Evolutionary conservation across 1,140 invertebrate genomes (phyloP), one percentile per base, ranked within the genome.

Genomic region (Meloidogyne exigua): DNA sequence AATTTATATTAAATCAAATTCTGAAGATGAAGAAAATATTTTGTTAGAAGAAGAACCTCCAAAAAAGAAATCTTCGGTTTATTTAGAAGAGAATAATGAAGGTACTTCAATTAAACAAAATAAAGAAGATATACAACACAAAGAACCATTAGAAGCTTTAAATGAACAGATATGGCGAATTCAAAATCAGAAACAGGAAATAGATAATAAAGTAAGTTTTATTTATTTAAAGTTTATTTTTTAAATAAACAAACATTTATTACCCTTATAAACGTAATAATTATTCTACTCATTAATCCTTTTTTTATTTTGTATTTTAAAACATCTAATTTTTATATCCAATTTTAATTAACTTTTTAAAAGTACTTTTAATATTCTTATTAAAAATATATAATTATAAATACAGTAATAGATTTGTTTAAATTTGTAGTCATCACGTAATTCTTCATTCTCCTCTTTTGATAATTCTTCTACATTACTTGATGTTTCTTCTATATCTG

Each of bases 51-150:
- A 64, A 65, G 28, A 15, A n/a, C 49, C 72, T 11, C 57, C 57
- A n/a, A 62, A 65, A 23, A 73, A 73, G 72, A 73, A 73, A 65
- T 73, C 72, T 26, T 72, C 71, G 11, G 39, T 73, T 57, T n/a
- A n/a, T n/a, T n/a, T 57, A 21, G 49, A 57, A 57, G 49, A 57
- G 21, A 57, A 57, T 57, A 57, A 7, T 57, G 49, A 18, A 9
- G 18, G 49, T 7, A 57, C 49, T 57, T 57, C 49, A n/a, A n/a
- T n/a, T n/a, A 7, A 57, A 9, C 4, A 4, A 57, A n/a, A 39
- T 39, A 39, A n/a, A 0, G 18, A n/a, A 7, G 7, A 57, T n/a
- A n/a, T 57, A n/a, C 49, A 57, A n/a, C 49, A 57, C 5, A n/a
- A 57, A 7, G 49, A 57, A 57, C 49, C 49, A n/a, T 7, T 57